Evolutionary conservation across 2,113 vertebrate genomes (phyloP).

Genomic region (Corythoichthys intestinalis): DNA sequence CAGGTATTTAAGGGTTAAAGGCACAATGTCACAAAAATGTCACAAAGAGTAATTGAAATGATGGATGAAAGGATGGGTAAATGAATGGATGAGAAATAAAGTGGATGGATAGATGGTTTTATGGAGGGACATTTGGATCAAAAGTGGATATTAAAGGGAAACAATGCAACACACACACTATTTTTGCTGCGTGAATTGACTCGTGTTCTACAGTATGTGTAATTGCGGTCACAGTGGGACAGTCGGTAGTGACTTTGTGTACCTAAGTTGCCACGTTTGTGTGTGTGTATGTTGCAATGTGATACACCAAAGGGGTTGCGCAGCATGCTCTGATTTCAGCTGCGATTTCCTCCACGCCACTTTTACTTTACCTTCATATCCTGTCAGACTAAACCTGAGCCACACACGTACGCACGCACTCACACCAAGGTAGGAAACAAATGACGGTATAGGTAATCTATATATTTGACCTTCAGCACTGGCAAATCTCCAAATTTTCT

Average conservation of each 20-base stretch:
- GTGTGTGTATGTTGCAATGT: slow-evolving; percentile 31
- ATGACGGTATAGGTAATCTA: no score
- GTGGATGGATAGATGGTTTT: no score
- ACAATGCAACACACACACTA: background rate
- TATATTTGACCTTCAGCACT: no score
- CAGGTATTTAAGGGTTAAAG: no score
- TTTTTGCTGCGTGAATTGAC: background rate
- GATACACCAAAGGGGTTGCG: slow-evolving; percentile 28
- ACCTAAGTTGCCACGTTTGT: slow-evolving; percentile 16
- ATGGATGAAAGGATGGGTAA: no score
- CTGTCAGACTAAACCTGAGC: slow-evolving; percentile 53
- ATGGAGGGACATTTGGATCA: no score
- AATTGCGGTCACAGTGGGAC: slow-evolving; percentile 21
- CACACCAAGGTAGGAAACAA: background rate
- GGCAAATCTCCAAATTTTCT: no score
- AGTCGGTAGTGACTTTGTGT: slow-evolving; percentile 23
- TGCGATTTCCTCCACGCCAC: slow-evolving; percentile 51
- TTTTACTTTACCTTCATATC: slow-evolving; percentile 61
- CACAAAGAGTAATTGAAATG: no score
- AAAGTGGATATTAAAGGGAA: no score
- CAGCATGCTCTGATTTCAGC: slow-evolving; percentile 47
- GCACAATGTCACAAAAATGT: no score
- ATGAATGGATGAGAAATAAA: no score
- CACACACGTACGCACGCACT: slow-evolving; percentile 22
- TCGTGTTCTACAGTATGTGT: background rate